phyloP scores from a whole-genome alignment of 2,888 invertebrate species.

The Lasioglossum figueresi region DNA sequence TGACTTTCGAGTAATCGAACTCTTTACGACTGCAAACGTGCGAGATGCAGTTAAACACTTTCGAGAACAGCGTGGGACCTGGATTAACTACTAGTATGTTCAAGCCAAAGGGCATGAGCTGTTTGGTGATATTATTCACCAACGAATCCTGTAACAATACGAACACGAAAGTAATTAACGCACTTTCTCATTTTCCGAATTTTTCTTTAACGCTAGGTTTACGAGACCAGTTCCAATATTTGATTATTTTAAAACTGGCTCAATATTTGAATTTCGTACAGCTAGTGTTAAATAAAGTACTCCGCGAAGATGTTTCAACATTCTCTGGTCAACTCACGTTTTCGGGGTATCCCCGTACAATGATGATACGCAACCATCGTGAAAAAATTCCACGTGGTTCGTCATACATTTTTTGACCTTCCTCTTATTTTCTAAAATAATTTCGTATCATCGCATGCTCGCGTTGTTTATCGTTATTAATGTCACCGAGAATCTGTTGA shows the following conservation, averaged over 20 bases:
- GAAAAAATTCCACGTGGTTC: slow-evolving; percentile 74
- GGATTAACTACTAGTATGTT: slow-evolving; percentile 86
- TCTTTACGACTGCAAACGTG: slow-evolving; percentile 88
- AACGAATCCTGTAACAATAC: slow-evolving; percentile 86
- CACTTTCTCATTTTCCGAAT: not conserved
- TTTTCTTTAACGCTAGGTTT: not conserved
- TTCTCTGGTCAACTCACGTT: slow-evolving; percentile 68
- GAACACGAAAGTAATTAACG: slow-evolving; percentile 6
- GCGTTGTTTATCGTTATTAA: slow-evolving; percentile 24
- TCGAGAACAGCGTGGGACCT: slow-evolving; percentile 84
- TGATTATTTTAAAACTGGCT: too few species aligned
- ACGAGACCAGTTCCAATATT: not conserved
- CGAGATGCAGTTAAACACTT: slow-evolving; percentile 85
- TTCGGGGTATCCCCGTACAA: slow-evolving; percentile 75
- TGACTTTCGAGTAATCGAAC: slow-evolving; percentile 89
- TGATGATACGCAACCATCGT: slow-evolving; percentile 79
- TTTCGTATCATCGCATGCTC: not conserved
- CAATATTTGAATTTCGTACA: not conserved
- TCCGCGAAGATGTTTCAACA: not conserved
- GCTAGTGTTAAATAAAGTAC: not conserved
- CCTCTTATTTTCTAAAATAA: not conserved
- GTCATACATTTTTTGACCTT: slow-evolving; percentile 73
- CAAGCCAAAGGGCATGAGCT: slow-evolving; percentile 84
- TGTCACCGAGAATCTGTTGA: not conserved
- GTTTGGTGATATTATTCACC: slow-evolving; percentile 85